Evolutionary conservation across 2,888 invertebrate genomes (phyloP).

Genomic region (Patella ulyssiponensis): DNA sequence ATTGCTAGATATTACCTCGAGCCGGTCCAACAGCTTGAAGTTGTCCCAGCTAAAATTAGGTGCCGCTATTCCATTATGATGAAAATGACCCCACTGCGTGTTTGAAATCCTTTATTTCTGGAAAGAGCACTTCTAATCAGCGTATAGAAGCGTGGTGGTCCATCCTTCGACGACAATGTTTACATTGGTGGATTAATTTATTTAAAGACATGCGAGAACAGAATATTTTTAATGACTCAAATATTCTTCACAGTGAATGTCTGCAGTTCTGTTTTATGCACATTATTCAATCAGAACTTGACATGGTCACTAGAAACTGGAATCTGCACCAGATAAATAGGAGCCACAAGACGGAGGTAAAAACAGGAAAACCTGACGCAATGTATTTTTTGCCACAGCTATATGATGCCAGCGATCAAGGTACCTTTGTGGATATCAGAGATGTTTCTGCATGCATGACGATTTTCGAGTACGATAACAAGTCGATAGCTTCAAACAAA

Average conservation of each 20-base stretch:
- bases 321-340: no score
- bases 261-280: no score
- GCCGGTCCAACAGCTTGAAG: neutral
- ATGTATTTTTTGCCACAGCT: neutral
- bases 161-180: neutral
- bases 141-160: constrained; percentile 2
- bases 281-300: no score
- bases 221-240: no score
- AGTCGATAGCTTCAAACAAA: neutral
- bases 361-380: no score
- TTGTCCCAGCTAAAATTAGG: neutral
- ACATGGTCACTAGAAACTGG: no score
- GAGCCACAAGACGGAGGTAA: no score
- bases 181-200: constrained; percentile 1
- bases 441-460: neutral
- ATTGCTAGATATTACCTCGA: neutral
- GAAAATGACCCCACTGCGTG: no score
- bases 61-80: no score
- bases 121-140: neutral
- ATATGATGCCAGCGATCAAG: neutral
- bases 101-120: neutral
- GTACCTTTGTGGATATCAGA: neutral
- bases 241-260: no score
- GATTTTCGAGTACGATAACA: neutral
- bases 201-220: no score